A percentile compares a stretch with the other conserved stretches of the same genome.
Conservation (phyloP, 2,888 invertebrate genomes). For the Reticulitermes lucifugus region DNA sequence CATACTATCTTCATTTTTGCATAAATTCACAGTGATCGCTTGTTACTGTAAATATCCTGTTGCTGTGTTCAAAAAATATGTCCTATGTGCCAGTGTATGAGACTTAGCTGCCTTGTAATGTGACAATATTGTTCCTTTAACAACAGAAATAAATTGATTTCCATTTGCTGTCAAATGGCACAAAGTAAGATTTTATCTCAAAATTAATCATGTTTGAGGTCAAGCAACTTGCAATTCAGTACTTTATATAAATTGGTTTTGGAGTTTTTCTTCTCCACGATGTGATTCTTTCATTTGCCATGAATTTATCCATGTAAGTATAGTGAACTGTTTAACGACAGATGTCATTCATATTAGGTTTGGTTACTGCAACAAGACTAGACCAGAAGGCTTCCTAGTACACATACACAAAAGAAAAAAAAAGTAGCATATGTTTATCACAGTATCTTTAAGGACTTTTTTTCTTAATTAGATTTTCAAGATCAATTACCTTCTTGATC, state of each 20-base stretch:
- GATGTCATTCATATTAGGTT: not conserved
- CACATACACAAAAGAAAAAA: not conserved
- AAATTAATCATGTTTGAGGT: not conserved
- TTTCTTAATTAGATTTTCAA: constrained; percentile 3
- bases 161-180: not conserved
- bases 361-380: constrained; percentile 1
- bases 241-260: not conserved
- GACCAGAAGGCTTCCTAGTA: not conserved
- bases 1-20: not conserved
- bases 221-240: not conserved
- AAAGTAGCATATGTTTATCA: not conserved
- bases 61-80: not conserved
- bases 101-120: not conserved
- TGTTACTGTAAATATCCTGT: not conserved
- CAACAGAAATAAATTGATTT: not conserved
- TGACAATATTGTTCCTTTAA: not conserved
- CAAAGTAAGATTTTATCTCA: not conserved
- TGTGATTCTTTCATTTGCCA: not conserved
- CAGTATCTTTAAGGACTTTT: constrained; percentile 11
- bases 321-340: not conserved
- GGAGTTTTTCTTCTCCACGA: not conserved
- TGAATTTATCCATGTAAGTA: not conserved
- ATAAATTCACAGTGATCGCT: not conserved
- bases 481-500: not conserved
- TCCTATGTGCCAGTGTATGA: not conserved